Evolutionary conservation across 2,113 vertebrate species (phyloP).

Genomic region (Cepphus grylle): DNA sequence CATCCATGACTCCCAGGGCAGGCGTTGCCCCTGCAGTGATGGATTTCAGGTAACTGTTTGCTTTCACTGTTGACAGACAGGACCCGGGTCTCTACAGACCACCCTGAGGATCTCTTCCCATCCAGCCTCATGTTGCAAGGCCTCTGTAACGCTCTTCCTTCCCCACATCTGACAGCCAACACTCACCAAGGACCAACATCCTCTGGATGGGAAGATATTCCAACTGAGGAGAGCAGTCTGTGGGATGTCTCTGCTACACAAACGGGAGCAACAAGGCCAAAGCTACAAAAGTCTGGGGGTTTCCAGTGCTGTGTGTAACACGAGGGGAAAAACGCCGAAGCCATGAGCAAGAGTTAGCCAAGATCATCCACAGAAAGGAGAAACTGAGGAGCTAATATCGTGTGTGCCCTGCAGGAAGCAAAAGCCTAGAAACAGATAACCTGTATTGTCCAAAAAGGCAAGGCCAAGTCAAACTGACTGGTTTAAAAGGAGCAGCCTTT

Average conservation of each 20-base stretch:
- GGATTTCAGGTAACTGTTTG: not conserved
- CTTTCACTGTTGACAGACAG: not conserved
- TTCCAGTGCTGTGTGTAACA: not conserved
- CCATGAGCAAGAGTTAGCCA: not conserved
- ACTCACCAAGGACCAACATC: not conserved
- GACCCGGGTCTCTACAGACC: not conserved
- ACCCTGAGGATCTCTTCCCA: not conserved
- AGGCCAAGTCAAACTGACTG: not conserved
- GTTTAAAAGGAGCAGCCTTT: conserved; percentile 25
- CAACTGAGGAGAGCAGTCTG: not conserved
- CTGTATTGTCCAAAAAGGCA: conserved; percentile 27
- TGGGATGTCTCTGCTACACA: not conserved
- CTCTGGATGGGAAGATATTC: not conserved
- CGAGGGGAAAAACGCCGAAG: not conserved
- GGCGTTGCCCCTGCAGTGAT: not conserved
- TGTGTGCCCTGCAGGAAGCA: not conserved
- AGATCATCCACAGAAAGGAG: not conserved
- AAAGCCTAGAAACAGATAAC: not conserved
- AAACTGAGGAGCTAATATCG: not conserved
- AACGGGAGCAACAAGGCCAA: not conserved
- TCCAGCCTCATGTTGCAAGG: not conserved
- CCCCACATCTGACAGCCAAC: not conserved
- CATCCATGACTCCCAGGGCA: not conserved
- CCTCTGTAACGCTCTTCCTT: not conserved
- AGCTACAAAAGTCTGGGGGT: not conserved